phyloP scores from a whole-genome alignment of 2,797 vertebrate genomes.

The Oceanodroma leucorhoa region DNA sequence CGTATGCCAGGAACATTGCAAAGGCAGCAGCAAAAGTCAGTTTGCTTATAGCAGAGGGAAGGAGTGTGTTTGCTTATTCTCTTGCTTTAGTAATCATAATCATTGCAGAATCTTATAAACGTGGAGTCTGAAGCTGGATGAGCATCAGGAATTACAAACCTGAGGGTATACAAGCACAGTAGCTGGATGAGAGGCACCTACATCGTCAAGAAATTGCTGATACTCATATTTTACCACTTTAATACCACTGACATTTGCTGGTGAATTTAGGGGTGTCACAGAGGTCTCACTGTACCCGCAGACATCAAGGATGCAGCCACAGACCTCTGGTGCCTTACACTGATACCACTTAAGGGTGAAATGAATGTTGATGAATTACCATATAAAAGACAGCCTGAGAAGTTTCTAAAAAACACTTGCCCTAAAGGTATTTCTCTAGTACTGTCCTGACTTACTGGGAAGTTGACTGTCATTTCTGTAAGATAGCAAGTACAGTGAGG shows the following conservation, averaged over 20 bases:
- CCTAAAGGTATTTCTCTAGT: background rate
- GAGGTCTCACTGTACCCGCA: background rate
- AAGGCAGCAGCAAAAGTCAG: background rate
- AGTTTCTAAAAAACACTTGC: background rate
- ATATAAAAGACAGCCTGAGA: background rate
- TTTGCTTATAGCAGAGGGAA: background rate
- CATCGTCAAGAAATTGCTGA: background rate
- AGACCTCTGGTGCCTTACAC: background rate
- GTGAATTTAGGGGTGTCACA: background rate
- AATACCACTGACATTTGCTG: background rate
- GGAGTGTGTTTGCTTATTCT: background rate
- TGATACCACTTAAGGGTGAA: background rate
- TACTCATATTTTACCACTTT: background rate
- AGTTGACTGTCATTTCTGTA: background rate
- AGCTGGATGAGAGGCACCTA: background rate
- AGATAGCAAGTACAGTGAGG: rapidly evolving
- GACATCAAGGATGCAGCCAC: background rate
- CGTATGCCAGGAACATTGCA: background rate
- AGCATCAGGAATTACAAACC: background rate
- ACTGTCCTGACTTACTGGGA: background rate
- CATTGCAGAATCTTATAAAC: background rate
- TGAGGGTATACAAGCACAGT: background rate
- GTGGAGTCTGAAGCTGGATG: background rate
- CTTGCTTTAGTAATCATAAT: background rate
- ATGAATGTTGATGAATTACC: background rate